These are phyloP conservation scores for Marcusenius ussheri DNA, from an alignment of 2,113 vertebrate genomes.

Conservation along the genomic window DNA sequence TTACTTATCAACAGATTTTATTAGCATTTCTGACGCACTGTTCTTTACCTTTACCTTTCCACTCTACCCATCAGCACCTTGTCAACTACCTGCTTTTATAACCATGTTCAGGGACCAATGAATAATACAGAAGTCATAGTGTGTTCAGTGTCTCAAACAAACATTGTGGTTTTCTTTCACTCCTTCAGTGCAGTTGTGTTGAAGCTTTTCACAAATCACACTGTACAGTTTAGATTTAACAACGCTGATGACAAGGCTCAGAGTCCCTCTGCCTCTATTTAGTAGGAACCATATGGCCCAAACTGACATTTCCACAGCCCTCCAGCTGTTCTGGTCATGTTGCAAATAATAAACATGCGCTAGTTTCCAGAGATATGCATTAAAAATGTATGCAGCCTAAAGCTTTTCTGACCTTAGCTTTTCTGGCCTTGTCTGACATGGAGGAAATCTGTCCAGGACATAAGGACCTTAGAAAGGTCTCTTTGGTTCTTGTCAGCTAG, in stretches of 20 bases:
- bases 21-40: neutral
- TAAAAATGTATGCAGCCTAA: constrained; percentile 7
- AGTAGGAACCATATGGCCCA: neutral
- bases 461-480: constrained; percentile 62
- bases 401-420: constrained; percentile 55
- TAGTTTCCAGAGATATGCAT: neutral
- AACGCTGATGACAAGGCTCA: neutral
- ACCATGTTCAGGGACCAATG: neutral
- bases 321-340: neutral
- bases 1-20: neutral
- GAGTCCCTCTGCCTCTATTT: neutral
- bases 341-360: neutral
- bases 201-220: neutral
- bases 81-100: neutral
- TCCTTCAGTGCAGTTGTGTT: neutral
- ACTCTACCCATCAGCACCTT: neutral
- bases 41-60: neutral
- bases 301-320: neutral
- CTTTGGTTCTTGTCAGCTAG: constrained; percentile 38
- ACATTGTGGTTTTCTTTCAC: neutral
- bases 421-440: constrained; percentile 70
- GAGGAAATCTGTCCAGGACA: constrained; percentile 55
- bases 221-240: neutral
- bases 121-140: neutral
- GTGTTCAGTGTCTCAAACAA: neutral